A percentile compares a stretch with the other conserved stretches of the same genome.
Evolutionary conservation across 2,888 invertebrate species (phyloP).

Genomic region (Pristionchus fissidentatus): DNA sequence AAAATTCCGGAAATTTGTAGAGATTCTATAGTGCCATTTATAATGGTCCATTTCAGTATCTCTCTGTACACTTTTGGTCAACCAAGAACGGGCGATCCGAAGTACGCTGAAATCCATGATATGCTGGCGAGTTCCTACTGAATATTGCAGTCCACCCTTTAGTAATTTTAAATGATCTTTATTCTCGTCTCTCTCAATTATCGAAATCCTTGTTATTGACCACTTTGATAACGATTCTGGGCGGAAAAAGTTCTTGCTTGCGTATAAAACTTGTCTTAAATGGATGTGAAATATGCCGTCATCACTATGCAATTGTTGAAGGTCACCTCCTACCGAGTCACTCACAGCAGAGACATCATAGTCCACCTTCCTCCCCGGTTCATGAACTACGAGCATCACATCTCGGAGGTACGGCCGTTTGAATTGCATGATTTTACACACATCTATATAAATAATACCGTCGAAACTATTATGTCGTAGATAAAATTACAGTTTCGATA

Average conservation of each 20-base stretch:
- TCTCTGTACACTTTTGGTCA: constrained; percentile 64
- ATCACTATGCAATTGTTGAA: not conserved
- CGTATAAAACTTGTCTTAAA: too few species aligned
- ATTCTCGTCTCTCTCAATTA: constrained; percentile 11
- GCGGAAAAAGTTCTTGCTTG: not conserved
- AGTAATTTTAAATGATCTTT: constrained; percentile 50
- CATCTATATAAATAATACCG: too few species aligned
- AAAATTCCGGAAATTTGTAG: not conserved
- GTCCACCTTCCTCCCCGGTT: constrained; percentile 21
- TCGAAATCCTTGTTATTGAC: not conserved
- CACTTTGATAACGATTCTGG: too few species aligned
- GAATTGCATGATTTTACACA: not conserved
- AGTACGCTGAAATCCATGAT: constrained; percentile 60
- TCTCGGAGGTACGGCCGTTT: not conserved
- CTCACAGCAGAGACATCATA: constrained; percentile 35
- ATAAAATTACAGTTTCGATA: too few species aligned
- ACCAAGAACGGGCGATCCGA: constrained; percentile 65
- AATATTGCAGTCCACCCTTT: not conserved
- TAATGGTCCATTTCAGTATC: not conserved
- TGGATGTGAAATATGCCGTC: not conserved
- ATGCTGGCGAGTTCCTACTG: constrained; percentile 49
- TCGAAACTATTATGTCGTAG: not conserved
- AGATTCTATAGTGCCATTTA: not conserved
- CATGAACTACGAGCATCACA: constrained; percentile 38
- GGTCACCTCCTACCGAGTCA: constrained; percentile 27